Percentiles rank a stretch among this genome's conserved stretches.
Conservation (phyloP, 2,797 vertebrate genomes). For the Mastacembelus armatus region DNA sequence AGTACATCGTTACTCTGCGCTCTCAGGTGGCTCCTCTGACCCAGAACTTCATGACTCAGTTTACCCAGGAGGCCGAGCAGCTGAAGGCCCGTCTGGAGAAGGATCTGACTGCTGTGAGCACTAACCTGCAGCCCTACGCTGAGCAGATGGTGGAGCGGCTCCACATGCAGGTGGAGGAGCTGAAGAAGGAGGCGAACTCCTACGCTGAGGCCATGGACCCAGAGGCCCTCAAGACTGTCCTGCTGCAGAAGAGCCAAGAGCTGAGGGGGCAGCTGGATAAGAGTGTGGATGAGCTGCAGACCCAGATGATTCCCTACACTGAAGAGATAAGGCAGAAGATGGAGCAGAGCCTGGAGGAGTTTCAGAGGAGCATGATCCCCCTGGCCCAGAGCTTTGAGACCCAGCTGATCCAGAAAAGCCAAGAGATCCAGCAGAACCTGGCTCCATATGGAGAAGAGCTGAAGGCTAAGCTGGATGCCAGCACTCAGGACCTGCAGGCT, state of each 20-base stretch:
- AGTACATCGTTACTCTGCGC: slow-evolving; percentile 44
- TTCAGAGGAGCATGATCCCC: slow-evolving; percentile 69
- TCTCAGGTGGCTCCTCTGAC: slow-evolving; percentile 66
- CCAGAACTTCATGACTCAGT: slow-evolving; percentile 61
- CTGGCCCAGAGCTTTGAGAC: slow-evolving; percentile 66
- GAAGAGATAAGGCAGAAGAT: slow-evolving; percentile 79
- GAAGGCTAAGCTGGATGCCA: slow-evolving; percentile 61
- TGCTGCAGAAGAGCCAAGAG: slow-evolving; percentile 74
- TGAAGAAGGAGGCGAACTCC: slow-evolving; percentile 57
- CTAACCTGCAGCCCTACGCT: slow-evolving; percentile 56
- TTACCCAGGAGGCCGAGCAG: slow-evolving; percentile 72
- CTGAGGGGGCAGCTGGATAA: slow-evolving; percentile 70
- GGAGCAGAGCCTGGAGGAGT: slow-evolving; percentile 75
- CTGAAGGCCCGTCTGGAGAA: slow-evolving; percentile 70
- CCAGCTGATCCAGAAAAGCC: slow-evolving; percentile 65
- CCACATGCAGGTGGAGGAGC: slow-evolving; percentile 67
- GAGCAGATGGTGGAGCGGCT: slow-evolving; percentile 59
- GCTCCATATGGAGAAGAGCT: slow-evolving; percentile 73
- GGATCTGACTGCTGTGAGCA: slow-evolving; percentile 53
- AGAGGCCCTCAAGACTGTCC: slow-evolving; percentile 63
- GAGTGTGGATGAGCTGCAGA: slow-evolving; percentile 46
- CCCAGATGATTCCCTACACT: slow-evolving; percentile 71
- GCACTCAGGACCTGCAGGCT: slow-evolving; percentile 64
- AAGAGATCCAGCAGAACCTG: slow-evolving; percentile 77
- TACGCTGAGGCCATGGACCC: slow-evolving; percentile 67